phyloP scores from a whole-genome alignment of 2,113 vertebrate genomes.

The Nothocercus julius region DNA sequence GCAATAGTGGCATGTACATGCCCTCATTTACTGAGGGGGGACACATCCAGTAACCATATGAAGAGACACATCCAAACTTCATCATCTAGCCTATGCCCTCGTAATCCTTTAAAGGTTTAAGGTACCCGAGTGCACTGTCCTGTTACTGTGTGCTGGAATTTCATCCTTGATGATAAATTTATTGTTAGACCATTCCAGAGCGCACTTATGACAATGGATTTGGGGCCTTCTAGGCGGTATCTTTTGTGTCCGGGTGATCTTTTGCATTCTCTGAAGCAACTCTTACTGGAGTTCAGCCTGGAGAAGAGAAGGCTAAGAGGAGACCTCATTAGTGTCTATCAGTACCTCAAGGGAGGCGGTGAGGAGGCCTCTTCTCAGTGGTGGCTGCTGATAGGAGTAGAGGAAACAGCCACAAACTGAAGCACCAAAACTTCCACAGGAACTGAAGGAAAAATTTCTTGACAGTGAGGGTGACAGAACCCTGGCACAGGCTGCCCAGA shows the following conservation, averaged over 20 bases:
- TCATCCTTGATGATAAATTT: neutral
- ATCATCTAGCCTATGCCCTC: neutral
- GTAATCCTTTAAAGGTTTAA: neutral
- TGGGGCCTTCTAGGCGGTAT: neutral
- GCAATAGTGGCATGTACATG: neutral
- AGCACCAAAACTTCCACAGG: no score
- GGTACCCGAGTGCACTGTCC: neutral
- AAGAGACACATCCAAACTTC: neutral
- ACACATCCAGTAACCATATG: no score
- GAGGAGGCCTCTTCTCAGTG: no score
- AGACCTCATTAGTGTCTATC: no score
- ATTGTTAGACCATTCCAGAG: neutral
- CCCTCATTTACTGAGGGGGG: neutral
- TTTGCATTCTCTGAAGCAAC: neutral
- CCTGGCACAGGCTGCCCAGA: no score
- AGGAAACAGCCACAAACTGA: no score
- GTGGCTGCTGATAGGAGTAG: no score
- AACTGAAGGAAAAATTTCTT: no score
- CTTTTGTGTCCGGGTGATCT: neutral
- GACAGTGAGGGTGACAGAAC: no score
- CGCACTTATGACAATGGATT: neutral
- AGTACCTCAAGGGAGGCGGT: no score
- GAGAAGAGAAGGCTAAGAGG: no score
- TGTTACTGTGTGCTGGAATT: neutral
- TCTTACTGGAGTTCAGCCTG: no score